These are phyloP conservation scores for Argynnis bischoffii DNA, from an alignment of 2,888 invertebrate species.

Conservation along the genomic window DNA sequence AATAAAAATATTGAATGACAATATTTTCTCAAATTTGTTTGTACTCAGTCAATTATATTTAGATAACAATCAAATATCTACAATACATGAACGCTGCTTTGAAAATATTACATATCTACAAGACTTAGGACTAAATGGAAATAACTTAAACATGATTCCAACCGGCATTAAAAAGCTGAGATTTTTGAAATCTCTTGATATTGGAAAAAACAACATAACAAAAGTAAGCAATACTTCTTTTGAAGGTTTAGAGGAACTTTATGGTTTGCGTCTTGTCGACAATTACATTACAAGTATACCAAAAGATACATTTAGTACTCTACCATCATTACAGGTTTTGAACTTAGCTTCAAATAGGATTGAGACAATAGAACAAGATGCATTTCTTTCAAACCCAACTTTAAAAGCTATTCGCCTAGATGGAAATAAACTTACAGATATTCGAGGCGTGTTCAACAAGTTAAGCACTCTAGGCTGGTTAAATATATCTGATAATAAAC, in stretches of 20 bases:
- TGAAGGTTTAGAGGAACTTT: conserved; percentile 87
- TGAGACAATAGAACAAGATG: conserved; percentile 87
- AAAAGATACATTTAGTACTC: conserved; percentile 87
- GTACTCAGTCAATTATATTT: conserved; percentile 88
- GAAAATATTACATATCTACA: conserved; percentile 89
- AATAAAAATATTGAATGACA: conserved; percentile 85
- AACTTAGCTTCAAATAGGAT: conserved; percentile 91
- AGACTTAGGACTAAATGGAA: conserved; percentile 89
- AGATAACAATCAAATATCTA: conserved; percentile 87
- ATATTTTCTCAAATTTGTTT: conserved; percentile 87
- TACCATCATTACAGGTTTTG: conserved; percentile 88
- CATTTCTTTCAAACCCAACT: conserved; percentile 88
- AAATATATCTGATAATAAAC: conserved; percentile 90
- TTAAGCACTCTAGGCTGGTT: conserved; percentile 89
- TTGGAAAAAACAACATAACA: conserved; percentile 90
- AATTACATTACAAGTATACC: conserved; percentile 89
- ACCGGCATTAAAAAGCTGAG: conserved; percentile 85
- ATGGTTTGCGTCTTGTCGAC: conserved; percentile 89
- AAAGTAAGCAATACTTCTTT: conserved; percentile 88
- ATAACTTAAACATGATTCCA: conserved; percentile 85
- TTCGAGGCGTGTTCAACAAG: conserved; percentile 88
- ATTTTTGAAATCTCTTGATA: conserved; percentile 88
- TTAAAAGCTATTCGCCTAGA: conserved; percentile 89
- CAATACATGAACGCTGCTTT: conserved; percentile 86
- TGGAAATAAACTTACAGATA: conserved; percentile 88